phyloP scores from a whole-genome alignment of 2,888 invertebrate genomes.

The Sarcophaga variegata region DNA sequence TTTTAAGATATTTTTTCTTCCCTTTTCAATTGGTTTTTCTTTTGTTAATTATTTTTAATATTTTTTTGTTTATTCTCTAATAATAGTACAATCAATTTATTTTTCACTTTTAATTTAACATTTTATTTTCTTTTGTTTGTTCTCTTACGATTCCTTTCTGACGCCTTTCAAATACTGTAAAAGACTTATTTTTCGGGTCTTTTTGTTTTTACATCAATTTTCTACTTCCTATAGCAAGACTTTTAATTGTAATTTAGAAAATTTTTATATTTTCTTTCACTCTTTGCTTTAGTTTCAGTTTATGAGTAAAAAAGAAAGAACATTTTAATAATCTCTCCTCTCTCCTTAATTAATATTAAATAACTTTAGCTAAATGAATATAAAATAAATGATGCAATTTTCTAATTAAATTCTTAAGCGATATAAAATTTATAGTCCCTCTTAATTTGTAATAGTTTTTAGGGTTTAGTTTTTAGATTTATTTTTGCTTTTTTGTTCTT shows the following conservation, averaged over 20 bases:
- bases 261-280: no score
- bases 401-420: neutral
- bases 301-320: no score
- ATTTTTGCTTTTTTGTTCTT: no score
- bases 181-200: neutral
- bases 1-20: constrained; percentile 24
- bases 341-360: neutral
- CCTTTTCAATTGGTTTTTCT: constrained; percentile 24
- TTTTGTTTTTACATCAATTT: neutral
- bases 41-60: constrained; percentile 32
- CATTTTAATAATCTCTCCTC: no score
- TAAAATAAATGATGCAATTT: neutral
- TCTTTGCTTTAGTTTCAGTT: no score
- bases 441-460: neutral
- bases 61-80: constrained; percentile 18
- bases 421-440: neutral
- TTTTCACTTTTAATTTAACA: constrained; percentile 23
- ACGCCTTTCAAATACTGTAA: neutral
- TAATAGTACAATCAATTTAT: constrained; percentile 41
- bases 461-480: no score
- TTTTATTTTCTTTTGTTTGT: constrained; percentile 35
- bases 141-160: constrained; percentile 5
- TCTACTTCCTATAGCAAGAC: neutral
- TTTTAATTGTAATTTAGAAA: neutral
- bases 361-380: neutral